Evolutionary conservation across 2,797 vertebrate species (phyloP).

Genomic region (Rhynchonycteris naso): DNA sequence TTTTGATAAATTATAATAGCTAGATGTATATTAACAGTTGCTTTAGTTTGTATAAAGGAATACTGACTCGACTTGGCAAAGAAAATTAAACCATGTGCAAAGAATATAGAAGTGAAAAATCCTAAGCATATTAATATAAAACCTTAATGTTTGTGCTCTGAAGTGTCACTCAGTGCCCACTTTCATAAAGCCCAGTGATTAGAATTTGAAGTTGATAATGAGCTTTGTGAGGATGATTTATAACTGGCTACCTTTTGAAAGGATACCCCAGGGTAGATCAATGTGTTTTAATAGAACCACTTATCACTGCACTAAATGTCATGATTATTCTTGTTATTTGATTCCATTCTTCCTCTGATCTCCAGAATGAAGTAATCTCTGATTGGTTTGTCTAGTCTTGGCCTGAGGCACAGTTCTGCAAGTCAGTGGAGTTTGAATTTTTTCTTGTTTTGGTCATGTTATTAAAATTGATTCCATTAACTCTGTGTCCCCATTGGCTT

Average conservation of each 20-base stretch:
- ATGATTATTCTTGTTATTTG: conserved; percentile 1
- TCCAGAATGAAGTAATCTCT: neutral
- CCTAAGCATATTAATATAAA: neutral
- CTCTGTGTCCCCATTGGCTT: neutral
- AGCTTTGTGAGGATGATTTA: neutral
- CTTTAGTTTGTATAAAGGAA: neutral
- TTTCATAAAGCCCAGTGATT: neutral
- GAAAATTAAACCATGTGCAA: neutral
- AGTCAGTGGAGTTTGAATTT: neutral
- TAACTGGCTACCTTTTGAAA: conserved; percentile 31
- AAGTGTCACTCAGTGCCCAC: neutral
- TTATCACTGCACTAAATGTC: neutral
- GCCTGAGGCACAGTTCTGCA: neutral
- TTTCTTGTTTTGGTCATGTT: conserved; percentile 18
- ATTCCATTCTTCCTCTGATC: neutral
- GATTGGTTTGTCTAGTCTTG: neutral
- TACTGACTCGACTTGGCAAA: neutral
- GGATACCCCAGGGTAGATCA: neutral
- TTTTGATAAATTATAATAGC: conserved; percentile 6
- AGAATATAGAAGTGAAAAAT: neutral
- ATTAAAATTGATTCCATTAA: neutral
- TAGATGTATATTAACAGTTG: neutral
- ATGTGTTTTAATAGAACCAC: neutral
- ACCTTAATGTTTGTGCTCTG: neutral
- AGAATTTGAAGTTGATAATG: neutral